These are phyloP conservation scores for Pseudococcus longispinus DNA, from an alignment of 2,888 invertebrate species.

Conservation along the genomic window DNA sequence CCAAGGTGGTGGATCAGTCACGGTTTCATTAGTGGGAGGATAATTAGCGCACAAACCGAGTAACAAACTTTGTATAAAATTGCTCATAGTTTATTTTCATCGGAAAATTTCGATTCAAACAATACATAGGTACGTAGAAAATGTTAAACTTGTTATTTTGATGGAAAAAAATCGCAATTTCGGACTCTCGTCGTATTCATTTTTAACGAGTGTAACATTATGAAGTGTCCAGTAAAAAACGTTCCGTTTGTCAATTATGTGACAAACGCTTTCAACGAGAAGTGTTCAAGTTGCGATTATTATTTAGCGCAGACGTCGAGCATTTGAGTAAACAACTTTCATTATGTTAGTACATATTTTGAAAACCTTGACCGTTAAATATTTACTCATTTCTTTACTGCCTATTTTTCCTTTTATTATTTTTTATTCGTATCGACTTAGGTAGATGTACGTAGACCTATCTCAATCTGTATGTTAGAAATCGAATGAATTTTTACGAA, in stretches of 20 bases:
- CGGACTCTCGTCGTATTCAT: not conserved
- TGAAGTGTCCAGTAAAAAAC: not conserved
- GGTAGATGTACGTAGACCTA: not conserved
- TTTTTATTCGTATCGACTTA: not conserved
- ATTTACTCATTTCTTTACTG: not conserved
- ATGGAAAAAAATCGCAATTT: not conserved
- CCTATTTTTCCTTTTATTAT: not conserved
- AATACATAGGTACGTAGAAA: too few relatives aligned
- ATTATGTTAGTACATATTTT: conserved; percentile 12
- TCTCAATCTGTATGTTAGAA: not conserved
- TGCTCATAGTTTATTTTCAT: conserved; percentile 51
- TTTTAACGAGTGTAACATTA: not conserved
- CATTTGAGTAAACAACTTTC: conserved; percentile 14
- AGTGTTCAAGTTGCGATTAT: not conserved
- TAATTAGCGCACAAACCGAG: conserved; percentile 60
- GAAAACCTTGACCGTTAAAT: conserved; percentile 20
- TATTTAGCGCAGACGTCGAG: conserved; percentile 22
- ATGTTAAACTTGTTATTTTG: not conserved
- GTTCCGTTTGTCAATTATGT: not conserved
- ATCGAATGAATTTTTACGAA: not conserved
- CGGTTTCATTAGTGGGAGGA: conserved; percentile 58
- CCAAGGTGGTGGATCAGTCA: conserved; percentile 58
- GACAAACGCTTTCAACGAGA: conserved; percentile 29
- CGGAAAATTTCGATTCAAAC: not conserved
- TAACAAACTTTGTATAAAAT: conserved; percentile 59